These are phyloP conservation scores for Drosophila algonquin DNA, from an alignment of 2,888 invertebrate genomes.

Conservation along the genomic window DNA sequence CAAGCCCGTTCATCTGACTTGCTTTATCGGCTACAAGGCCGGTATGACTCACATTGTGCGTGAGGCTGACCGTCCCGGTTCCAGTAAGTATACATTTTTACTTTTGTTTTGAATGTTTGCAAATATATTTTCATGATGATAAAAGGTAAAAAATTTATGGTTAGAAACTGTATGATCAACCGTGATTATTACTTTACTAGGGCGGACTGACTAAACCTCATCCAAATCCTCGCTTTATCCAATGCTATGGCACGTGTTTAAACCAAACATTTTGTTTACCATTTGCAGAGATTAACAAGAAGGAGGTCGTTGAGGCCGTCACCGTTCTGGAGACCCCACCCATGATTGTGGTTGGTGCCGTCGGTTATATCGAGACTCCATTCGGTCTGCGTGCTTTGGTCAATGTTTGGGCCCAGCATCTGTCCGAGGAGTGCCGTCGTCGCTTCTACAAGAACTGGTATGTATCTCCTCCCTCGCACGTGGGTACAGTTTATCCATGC, in stretches of 20 bases:
- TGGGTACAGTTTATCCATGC: slow-evolving; percentile 9
- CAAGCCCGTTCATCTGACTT: slow-evolving; percentile 98
- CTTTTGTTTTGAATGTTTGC: too few species aligned
- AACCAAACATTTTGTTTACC: slow-evolving; percentile 11
- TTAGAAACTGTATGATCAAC: slow-evolving; percentile 82
- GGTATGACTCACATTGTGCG: slow-evolving; percentile 99
- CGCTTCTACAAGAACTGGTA: slow-evolving; percentile 99
- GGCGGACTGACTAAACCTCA: slow-evolving; percentile 84
- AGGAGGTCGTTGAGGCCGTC: slow-evolving; percentile 99
- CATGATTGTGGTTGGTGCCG: slow-evolving; percentile 98
- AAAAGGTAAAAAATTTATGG: slow-evolving; percentile 81
- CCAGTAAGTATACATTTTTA: slow-evolving; percentile 89
- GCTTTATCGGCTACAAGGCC: slow-evolving; percentile 99
- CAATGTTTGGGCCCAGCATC: slow-evolving; percentile 99
- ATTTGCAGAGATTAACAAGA: slow-evolving; percentile 97
- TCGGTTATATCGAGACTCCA: slow-evolving; percentile 99
- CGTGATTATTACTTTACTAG: slow-evolving; percentile 84
- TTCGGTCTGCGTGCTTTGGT: slow-evolving; percentile 97
- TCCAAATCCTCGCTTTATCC: not conserved
- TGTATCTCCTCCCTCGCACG: slow-evolving; percentile 71
- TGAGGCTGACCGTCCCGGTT: slow-evolving; percentile 99
- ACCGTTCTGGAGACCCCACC: slow-evolving; percentile 99
- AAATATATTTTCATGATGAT: slow-evolving; percentile 75
- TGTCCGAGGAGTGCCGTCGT: slow-evolving; percentile 98
- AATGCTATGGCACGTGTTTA: slow-evolving; percentile 27